Conservation (phyloP, 1,140 invertebrate genomes). For the Ruditapes philippinarum region DNA sequence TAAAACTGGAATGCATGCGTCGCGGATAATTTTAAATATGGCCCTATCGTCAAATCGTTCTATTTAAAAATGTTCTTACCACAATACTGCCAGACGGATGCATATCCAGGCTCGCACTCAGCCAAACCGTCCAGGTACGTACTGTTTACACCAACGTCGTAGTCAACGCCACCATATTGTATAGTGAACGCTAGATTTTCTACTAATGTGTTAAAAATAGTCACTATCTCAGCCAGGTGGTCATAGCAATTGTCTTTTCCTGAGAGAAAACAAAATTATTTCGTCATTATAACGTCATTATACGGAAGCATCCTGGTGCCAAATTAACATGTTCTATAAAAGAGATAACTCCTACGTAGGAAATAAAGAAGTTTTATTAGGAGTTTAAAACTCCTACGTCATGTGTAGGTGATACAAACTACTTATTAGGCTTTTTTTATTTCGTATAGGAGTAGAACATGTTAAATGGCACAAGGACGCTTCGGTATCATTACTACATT, state of each 20-base stretch:
- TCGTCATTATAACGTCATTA: background rate
- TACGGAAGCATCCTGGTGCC: background rate
- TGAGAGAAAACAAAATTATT: background rate
- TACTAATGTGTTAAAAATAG: background rate
- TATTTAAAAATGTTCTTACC: background rate
- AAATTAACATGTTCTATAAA: background rate
- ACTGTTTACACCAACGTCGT: background rate
- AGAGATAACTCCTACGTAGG: too few species aligned
- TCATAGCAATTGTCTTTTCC: background rate
- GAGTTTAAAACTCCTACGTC: too few species aligned
- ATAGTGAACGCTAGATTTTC: background rate
- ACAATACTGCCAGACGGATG: slow-evolving; percentile 9
- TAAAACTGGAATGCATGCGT: too few species aligned
- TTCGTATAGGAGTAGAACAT: too few species aligned
- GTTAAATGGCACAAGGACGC: too few species aligned
- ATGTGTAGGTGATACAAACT: too few species aligned
- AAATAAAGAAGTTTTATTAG: too few species aligned
- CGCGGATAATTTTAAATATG: too few species aligned
- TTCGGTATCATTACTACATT: too few species aligned
- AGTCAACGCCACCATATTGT: background rate
- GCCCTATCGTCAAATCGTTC: too few species aligned
- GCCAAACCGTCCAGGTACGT: background rate
- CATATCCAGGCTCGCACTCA: background rate
- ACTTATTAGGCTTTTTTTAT: too few species aligned
- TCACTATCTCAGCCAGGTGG: background rate